These are phyloP conservation scores for Aromia moschata DNA, from an alignment of 2,888 invertebrate genomes.

Conservation along the genomic window DNA sequence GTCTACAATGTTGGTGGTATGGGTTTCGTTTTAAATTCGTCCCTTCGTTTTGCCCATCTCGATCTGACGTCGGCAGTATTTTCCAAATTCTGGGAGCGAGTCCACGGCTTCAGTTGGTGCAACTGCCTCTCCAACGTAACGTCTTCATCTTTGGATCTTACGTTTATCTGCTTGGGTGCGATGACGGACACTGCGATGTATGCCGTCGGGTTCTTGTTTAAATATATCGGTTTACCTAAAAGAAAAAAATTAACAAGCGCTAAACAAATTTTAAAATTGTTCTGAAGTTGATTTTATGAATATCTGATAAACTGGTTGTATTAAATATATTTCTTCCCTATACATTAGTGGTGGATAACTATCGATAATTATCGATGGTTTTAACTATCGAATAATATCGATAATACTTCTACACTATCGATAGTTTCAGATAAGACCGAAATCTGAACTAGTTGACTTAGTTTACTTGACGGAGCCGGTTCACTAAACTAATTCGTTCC, in stretches of 20 bases:
- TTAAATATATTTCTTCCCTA: too few species aligned
- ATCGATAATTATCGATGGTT: too few species aligned
- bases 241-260: background rate
- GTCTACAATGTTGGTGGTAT: constrained; percentile 12
- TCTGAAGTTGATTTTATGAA: too few species aligned
- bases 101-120: constrained; percentile 61
- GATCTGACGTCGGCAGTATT: constrained; percentile 57
- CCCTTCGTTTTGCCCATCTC: constrained; percentile 55
- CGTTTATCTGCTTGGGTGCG: constrained; percentile 55
- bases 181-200: constrained; percentile 62
- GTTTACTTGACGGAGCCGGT: too few species aligned
- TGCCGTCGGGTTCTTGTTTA: constrained; percentile 59
- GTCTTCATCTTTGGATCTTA: constrained; percentile 49
- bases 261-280: too few species aligned
- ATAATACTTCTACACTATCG: too few species aligned
- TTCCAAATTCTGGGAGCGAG: constrained; percentile 55
- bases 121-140: constrained; percentile 58
- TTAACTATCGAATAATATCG: too few species aligned
- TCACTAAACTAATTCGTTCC: too few species aligned
- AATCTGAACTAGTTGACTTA: too few species aligned
- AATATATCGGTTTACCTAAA: constrained; percentile 54
- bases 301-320: too few species aligned
- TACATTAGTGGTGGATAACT: too few species aligned
- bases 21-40: constrained; percentile 25
- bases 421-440: too few species aligned